phyloP scores from a whole-genome alignment of 2,113 vertebrate species.

The Prunella himalayana region DNA sequence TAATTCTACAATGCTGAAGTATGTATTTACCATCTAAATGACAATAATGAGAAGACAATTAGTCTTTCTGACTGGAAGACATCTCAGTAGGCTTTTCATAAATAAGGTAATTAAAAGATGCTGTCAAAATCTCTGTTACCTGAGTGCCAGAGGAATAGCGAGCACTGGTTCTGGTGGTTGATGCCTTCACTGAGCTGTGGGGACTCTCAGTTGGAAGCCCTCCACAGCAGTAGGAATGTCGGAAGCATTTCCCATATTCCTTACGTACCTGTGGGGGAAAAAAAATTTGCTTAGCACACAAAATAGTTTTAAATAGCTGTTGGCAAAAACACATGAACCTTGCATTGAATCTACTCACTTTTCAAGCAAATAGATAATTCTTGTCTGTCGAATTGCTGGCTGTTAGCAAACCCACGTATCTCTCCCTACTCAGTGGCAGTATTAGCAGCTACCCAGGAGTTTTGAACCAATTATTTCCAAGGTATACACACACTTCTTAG shows the following conservation, averaged over 20 bases:
- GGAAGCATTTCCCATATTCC: conserved; percentile 96
- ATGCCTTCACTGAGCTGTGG: conserved; percentile 92
- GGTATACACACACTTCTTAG: background rate
- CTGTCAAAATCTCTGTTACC: conserved; percentile 78
- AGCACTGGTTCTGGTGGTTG: conserved; percentile 91
- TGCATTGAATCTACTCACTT: background rate
- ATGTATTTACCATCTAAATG: conserved; percentile 39
- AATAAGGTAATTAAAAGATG: conserved; percentile 66
- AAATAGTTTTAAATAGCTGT: background rate
- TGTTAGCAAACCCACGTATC: background rate
- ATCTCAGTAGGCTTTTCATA: conserved; percentile 67
- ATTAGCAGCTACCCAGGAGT: background rate
- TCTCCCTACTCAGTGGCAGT: background rate
- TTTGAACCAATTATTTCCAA: background rate
- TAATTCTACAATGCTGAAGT: background rate
- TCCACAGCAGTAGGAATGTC: conserved; percentile 95
- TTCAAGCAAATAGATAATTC: background rate
- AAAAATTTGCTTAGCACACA: background rate
- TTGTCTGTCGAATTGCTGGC: background rate
- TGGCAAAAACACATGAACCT: background rate
- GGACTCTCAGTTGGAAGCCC: conserved; percentile 92
- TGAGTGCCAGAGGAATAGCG: conserved; percentile 98
- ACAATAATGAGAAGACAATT: conserved; percentile 65
- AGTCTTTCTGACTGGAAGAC: conserved; percentile 59
- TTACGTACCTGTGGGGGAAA: conserved; percentile 82